These are phyloP conservation scores for Pygathrix nemaeus DNA, from an alignment of 2,113 vertebrate genomes.

Conservation along the genomic window DNA sequence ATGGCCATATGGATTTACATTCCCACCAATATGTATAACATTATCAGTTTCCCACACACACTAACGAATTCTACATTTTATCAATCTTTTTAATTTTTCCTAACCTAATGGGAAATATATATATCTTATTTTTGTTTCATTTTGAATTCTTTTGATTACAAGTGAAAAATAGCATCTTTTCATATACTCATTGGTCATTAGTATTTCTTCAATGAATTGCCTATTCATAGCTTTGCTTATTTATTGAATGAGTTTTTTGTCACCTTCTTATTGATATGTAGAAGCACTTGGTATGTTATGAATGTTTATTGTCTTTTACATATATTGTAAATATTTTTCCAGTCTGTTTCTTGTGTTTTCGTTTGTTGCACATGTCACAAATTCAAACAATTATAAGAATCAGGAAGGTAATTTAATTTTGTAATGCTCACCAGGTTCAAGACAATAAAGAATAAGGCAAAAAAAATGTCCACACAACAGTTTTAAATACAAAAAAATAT, in stretches of 20 bases:
- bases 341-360: neutral
- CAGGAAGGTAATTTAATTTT: neutral
- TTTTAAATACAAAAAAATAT: neutral
- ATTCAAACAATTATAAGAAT: neutral
- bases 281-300: neutral
- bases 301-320: conserved; percentile 17
- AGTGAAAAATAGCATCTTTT: conserved; percentile 39
- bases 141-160: conserved; percentile 37
- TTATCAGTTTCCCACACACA: conserved; percentile 1
- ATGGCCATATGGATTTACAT: conserved; percentile 24
- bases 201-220: conserved; percentile 25
- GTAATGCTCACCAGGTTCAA: neutral
- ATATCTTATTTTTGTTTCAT: conserved; percentile 1
- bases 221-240: conserved; percentile 17
- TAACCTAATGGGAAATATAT: neutral
- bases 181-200: conserved; percentile 17
- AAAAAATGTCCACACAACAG: neutral
- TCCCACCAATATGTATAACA: neutral
- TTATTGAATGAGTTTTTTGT: conserved; percentile 36
- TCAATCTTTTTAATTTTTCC: conserved; percentile 10
- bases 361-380: neutral
- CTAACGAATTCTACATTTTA: conserved; percentile 33
- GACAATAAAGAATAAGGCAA: neutral
- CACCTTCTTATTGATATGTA: conserved; percentile 50
- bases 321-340: conserved; percentile 21